Percentiles rank a stretch among this genome's conserved stretches.
Evolutionary conservation across 1,140 invertebrate genomes (phyloP).

Genomic region (Macrotrachela quadricornifera): DNA sequence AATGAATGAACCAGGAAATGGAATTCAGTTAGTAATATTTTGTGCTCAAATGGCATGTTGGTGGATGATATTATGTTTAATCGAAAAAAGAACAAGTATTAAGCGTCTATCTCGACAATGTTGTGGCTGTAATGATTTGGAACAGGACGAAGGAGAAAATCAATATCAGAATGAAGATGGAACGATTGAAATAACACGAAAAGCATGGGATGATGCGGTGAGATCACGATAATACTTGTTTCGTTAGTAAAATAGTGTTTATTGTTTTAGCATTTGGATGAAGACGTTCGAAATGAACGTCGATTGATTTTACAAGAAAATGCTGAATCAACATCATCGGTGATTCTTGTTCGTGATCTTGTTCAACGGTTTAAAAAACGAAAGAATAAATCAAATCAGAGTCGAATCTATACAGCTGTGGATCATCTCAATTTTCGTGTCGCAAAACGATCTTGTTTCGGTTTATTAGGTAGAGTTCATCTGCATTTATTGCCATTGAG

Average conservation of each 20-base stretch:
- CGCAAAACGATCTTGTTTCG: conserved; percentile 54
- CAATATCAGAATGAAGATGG: not conserved
- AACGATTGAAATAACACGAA: not conserved
- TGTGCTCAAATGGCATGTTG: not conserved
- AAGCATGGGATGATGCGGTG: not conserved
- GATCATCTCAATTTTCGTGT: conserved; percentile 47
- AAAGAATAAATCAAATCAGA: not conserved
- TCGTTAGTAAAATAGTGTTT: not conserved
- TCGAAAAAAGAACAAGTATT: not conserved
- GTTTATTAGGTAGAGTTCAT: conserved; percentile 40
- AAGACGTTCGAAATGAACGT: not conserved
- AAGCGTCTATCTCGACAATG: too few species aligned
- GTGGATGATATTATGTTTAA: not conserved
- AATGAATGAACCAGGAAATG: conserved; percentile 3
- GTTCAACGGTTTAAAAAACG: not conserved
- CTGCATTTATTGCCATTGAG: not conserved
- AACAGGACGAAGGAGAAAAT: not conserved
- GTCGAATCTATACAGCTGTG: conserved; percentile 34
- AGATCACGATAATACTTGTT: too few species aligned
- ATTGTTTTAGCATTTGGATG: not conserved
- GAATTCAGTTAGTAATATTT: not conserved
- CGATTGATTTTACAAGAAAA: not conserved
- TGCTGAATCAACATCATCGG: not conserved
- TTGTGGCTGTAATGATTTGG: not conserved
- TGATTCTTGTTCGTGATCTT: not conserved